Base-by-base conservation (phyloP, 2,888 invertebrate genomes). In the Atrina japonica region DNA sequence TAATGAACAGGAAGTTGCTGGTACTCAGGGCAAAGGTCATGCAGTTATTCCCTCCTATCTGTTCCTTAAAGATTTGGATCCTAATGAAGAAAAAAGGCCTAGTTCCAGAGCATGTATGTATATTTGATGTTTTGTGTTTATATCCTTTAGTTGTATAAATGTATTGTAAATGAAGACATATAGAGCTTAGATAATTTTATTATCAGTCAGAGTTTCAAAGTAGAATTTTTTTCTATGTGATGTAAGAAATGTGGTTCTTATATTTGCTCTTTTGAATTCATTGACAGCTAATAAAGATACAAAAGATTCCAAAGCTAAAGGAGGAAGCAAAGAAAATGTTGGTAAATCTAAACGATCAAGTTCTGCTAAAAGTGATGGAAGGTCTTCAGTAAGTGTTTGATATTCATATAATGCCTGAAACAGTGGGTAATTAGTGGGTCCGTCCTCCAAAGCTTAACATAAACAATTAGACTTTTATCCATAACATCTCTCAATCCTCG, bases 41-140 rank as follows among this genome's bases (percentile, higher is more conserved):
- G 86, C 84, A 25, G 88, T 88, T 21, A 83, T 90, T 40, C 90
- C 90, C 5, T 86, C 90, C 14, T 84, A 85, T 77, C 82, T 88
- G 47, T 90, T 90, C 80, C 84, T 82, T 35, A 90, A 88, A 73
- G 88, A 89, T 70, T 70, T 78, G 43, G 76, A 73, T 52, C 77
- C 78, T 1, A 82, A 83, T 23, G 78, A 83, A 16, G 80, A 81
- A 6, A 84, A 86, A 59, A 66, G 88, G 53, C 77, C 88, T 9
- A 85, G 86, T 49, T 89, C 89, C 16, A 77, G 88, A 73, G 67
- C 83, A 45, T 89, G 90, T 90, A 73, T 83, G 89, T 85, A 43
- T 41, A 0, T 50, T 14, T 11, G 18, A 16, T 14, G 3, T 7
- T 27, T 23, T 16, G 23, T 53, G 18, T 2, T 18, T 18, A 53